These are phyloP conservation scores for Rhineura floridana DNA, from an alignment of 2,113 vertebrate genomes.

Conservation along the genomic window DNA sequence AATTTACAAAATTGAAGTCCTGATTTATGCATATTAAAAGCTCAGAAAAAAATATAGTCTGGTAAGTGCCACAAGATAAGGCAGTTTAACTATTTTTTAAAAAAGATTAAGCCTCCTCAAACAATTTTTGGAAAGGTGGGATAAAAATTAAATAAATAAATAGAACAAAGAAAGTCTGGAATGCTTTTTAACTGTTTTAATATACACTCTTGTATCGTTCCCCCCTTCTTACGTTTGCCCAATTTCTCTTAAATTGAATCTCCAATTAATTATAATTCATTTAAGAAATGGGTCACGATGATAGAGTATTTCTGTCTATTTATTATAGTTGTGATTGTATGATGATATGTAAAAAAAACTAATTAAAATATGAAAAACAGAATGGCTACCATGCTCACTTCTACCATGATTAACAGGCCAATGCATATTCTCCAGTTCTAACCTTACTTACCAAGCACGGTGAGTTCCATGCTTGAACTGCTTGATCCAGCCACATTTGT, in stretches of 20 bases:
- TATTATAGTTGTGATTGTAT: background rate
- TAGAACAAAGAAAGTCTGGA: background rate
- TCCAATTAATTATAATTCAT: background rate
- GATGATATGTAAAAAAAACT: background rate
- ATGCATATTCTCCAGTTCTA: accelerated
- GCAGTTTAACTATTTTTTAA: no score
- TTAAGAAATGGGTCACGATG: background rate
- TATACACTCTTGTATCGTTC: background rate
- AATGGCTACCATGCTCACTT: background rate
- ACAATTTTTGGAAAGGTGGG: no score
- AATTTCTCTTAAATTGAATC: background rate
- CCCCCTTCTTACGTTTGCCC: background rate
- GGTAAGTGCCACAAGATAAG: no score
- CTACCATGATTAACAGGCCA: background rate
- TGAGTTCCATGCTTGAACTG: constrained; percentile 77
- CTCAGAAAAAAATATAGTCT: background rate
- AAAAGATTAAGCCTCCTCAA: no score
- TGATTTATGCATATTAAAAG: background rate
- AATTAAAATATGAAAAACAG: background rate
- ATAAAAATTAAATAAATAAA: background rate
- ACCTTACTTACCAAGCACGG: constrained; percentile 82
- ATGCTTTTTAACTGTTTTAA: background rate
- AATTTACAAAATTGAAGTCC: background rate
- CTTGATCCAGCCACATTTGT: constrained; percentile 85
- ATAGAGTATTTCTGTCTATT: background rate